Conservation (phyloP, 2,888 invertebrate species). For the Agriopis marginaria region DNA sequence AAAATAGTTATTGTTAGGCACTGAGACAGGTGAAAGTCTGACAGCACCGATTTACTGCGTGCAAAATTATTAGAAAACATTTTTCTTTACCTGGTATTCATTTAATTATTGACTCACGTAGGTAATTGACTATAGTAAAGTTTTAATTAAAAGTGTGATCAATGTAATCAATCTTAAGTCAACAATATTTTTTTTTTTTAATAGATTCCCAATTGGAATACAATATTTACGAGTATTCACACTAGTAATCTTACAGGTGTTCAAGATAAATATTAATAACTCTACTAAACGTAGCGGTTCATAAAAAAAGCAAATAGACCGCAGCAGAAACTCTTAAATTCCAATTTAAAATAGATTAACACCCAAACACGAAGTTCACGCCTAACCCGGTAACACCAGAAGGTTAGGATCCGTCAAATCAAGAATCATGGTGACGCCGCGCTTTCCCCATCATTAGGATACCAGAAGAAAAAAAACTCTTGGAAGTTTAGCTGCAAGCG, state of each 20-base stretch:
- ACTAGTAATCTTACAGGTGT: constrained; percentile 18
- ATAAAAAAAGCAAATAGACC: constrained; percentile 53
- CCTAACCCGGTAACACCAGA: constrained; percentile 68
- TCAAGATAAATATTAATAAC: constrained; percentile 21
- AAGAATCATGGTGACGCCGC: constrained; percentile 76
- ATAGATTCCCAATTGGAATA: background rate
- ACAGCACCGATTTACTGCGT: background rate
- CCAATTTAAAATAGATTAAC: constrained; percentile 77
- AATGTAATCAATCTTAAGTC: background rate
- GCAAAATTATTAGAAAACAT: too few species aligned
- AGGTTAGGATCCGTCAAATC: constrained; percentile 73
- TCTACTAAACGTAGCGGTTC: constrained; percentile 26
- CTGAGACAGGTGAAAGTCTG: background rate
- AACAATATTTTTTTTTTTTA: background rate
- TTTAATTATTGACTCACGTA: too few species aligned
- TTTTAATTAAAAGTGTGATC: background rate
- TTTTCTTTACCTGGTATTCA: too few species aligned
- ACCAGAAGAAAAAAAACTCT: constrained; percentile 74
- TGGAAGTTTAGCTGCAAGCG: constrained; percentile 75
- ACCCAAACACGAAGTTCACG: constrained; percentile 70
- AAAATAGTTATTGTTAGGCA: constrained; percentile 17
- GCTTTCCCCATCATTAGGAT: constrained; percentile 80
- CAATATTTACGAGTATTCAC: background rate
- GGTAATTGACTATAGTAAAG: too few species aligned
- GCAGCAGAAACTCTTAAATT: constrained; percentile 53